phyloP scores from a whole-genome alignment of 2,888 invertebrate species.

The Alsophila aescularia region DNA sequence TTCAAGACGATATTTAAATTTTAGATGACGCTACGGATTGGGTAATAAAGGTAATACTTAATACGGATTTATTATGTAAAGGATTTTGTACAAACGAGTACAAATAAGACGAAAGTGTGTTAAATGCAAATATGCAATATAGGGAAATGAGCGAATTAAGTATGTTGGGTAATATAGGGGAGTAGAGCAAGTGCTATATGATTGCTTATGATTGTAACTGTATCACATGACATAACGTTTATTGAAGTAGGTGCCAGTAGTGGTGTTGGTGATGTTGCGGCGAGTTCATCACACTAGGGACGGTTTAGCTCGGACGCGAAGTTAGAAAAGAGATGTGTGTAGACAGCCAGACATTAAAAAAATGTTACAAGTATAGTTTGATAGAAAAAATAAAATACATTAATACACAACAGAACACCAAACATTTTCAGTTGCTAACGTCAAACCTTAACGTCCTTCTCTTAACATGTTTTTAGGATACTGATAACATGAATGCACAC shows the following conservation, averaged over 20 bases:
- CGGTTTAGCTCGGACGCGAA: conserved; percentile 40
- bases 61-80: conserved; percentile 43
- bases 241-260: conserved; percentile 29
- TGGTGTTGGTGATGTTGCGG: conserved; percentile 30
- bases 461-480: too few species aligned
- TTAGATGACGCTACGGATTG: conserved; percentile 41
- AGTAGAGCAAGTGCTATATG: conserved; percentile 28
- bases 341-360: too few species aligned
- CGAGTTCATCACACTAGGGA: conserved; percentile 61
- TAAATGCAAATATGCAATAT: conserved; percentile 32
- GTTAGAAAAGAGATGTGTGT: conserved; percentile 31
- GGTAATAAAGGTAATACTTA: conserved; percentile 41
- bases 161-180: conserved; percentile 28
- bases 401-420: too few species aligned
- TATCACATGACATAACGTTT: conserved; percentile 53
- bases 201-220: conserved; percentile 34
- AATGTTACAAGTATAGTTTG: not conserved
- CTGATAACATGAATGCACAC: too few species aligned
- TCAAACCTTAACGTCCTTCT: too few species aligned
- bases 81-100: conserved; percentile 32
- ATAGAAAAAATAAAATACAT: too few species aligned
- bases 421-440: too few species aligned
- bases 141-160: conserved; percentile 28
- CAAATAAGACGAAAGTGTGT: conserved; percentile 33
- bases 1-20: conserved; percentile 43